A percentile compares a stretch with the other conserved stretches of the same genome.
phyloP scores from a whole-genome alignment of 2,113 vertebrate genomes.

The Perca schrenkii region DNA sequence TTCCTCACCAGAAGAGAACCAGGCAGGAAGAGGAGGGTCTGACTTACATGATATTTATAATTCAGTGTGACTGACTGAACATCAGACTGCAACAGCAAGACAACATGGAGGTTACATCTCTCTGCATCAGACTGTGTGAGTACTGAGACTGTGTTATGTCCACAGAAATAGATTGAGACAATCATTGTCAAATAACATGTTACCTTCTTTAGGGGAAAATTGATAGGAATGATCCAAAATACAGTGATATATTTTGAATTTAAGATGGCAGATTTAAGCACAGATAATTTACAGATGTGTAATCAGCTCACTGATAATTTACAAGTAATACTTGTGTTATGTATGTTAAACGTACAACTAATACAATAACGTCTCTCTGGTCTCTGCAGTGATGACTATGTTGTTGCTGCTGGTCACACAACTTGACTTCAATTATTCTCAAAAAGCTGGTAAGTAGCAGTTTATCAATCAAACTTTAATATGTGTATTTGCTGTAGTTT shows the following conservation, averaged over 20 bases:
- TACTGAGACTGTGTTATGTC: not conserved
- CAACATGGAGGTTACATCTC: constrained; percentile 19
- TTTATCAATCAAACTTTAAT: too few species aligned
- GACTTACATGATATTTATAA: not conserved
- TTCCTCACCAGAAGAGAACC: not conserved
- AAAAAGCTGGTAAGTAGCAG: not conserved
- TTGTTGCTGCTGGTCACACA: not conserved
- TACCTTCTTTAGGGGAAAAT: too few species aligned
- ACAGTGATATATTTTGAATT: too few species aligned
- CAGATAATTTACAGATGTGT: too few species aligned
- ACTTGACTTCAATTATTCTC: not conserved
- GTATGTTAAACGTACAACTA: too few species aligned
- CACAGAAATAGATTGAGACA: too few species aligned
- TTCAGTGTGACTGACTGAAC: not conserved
- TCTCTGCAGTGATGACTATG: not conserved
- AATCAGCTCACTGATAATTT: not conserved
- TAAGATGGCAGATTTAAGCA: too few species aligned
- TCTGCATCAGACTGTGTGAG: constrained; percentile 21
- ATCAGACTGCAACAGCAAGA: not conserved
- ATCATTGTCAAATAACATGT: too few species aligned
- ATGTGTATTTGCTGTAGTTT: not conserved
- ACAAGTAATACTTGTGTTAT: too few species aligned
- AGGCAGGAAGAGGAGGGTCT: not conserved
- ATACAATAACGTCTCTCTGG: too few species aligned
- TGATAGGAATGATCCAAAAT: too few species aligned